phyloP scores from a whole-genome alignment of 2,888 invertebrate species.

The Fragum whitleyi region DNA sequence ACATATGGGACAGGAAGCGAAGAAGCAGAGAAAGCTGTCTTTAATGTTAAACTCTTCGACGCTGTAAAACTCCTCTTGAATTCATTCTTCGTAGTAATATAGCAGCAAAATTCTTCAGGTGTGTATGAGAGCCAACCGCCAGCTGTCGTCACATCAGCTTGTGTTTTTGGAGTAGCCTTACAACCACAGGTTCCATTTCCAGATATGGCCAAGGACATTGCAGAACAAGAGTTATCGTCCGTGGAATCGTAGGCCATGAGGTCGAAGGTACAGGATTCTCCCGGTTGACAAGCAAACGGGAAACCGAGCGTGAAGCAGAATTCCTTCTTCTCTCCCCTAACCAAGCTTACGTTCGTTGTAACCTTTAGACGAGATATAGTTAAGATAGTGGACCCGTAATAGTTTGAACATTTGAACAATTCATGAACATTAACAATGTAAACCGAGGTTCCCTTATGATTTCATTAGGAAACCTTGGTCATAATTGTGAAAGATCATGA shows the following conservation, averaged over 20 bases:
- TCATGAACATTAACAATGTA: too few relatives aligned
- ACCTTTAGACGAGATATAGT: too few relatives aligned
- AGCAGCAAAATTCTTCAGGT: not conserved
- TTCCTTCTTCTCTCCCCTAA: not conserved
- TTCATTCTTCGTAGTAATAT: slow-evolving; percentile 12
- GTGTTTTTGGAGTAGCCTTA: not conserved
- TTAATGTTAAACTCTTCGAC: not conserved
- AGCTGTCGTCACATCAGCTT: not conserved
- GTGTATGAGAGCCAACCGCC: not conserved
- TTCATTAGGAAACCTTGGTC: too few relatives aligned
- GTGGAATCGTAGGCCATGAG: not conserved
- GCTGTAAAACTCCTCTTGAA: not conserved
- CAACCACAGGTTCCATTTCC: slow-evolving; percentile 7
- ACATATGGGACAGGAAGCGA: not conserved
- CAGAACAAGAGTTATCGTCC: not conserved
- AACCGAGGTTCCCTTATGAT: too few relatives aligned
- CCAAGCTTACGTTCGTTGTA: not conserved
- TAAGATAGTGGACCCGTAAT: too few relatives aligned
- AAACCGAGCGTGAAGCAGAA: not conserved
- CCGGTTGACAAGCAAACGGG: not conserved
- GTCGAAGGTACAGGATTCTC: not conserved
- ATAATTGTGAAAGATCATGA: too few relatives aligned
- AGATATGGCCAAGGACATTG: not conserved
- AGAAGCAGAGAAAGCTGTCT: not conserved
- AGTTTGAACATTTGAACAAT: too few relatives aligned